Evolutionary conservation across 2,797 vertebrate genomes (phyloP), one percentile per base, ranked within the genome.

Genomic region (Notolepis coatsorum): DNA sequence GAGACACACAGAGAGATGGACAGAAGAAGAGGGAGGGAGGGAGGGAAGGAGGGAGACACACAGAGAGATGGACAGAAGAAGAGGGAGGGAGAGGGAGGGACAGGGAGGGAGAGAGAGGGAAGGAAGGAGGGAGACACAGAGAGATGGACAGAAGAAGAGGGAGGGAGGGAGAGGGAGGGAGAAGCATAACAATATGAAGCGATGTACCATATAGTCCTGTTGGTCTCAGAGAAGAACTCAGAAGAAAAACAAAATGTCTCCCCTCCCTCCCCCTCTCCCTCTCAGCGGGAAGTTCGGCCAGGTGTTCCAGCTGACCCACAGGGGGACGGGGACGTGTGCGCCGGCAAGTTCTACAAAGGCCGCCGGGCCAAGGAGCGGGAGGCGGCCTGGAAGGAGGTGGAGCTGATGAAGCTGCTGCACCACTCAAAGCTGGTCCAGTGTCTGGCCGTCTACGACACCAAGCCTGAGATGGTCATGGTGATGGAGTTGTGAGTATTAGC

Each of bases 391-490:
- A 86, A 84, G 0, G 96, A 96, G 84, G 95, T 97, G 1, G 92
- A 95, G 75, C 77, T 96, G 53, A 97, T 97, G 96, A 96, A 96
- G 80, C 72, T 88, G 37, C 93, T 97, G 49, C 94, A 95, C n/a
- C 96, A 96, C 66, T 93, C 93, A 0, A 93, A 92, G 60, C 88
- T 97, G 4, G 95, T 95, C 56, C 93, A 94, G 75, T 96, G 95
- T 67, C 79, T 95, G 0, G 94, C 84, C 0, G 96, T 95, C 7
- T 97, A 95, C 27, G 93, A 95, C 65, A 88, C 89, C 79, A 92
- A 76, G 6, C 1, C 81, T 0, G 89, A 94, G 79, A 91, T 96
- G 63, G 93, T 97, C 78, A 94, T 97, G 94, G 92, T 97, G 54
- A 93, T 96, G 94, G 96, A 97, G 64, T 95, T 92, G 96, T 94